These are phyloP conservation scores for Venustaconcha ellipsiformis DNA, from an alignment of 1,140 invertebrate genomes.

Conservation along the genomic window DNA sequence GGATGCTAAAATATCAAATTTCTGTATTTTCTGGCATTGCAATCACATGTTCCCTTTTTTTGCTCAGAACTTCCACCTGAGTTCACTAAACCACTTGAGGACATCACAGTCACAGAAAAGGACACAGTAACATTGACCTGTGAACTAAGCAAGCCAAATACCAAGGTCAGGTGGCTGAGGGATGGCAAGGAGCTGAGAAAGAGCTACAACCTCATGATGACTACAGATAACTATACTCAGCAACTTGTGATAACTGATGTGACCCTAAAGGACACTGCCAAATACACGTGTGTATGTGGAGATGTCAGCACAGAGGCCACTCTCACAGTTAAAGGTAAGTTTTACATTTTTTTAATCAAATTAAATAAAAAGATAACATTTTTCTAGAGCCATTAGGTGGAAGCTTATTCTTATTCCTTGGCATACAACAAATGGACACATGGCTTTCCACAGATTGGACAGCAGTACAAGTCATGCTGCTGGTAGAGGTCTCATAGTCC, in stretches of 20 bases:
- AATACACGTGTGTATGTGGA: slow-evolving; percentile 54
- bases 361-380: too few relatives aligned
- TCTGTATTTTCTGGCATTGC: too few relatives aligned
- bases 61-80: slow-evolving; percentile 54
- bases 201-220: slow-evolving; percentile 81
- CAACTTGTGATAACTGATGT: slow-evolving; percentile 55
- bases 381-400: too few relatives aligned
- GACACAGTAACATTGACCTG: slow-evolving; percentile 30
- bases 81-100: slow-evolving; percentile 53
- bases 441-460: too few relatives aligned
- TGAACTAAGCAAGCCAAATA: slow-evolving; percentile 31
- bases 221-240: slow-evolving; percentile 52
- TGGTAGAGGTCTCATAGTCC: too few relatives aligned
- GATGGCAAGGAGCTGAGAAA: slow-evolving; percentile 76
- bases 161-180: slow-evolving; percentile 81
- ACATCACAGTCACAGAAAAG: slow-evolving; percentile 52
- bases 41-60: slow-evolving; percentile 2
- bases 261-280: slow-evolving; percentile 50
- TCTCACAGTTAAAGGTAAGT: slow-evolving; percentile 56
- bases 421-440: too few relatives aligned
- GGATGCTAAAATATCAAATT: too few relatives aligned
- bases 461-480: too few relatives aligned
- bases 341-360: too few relatives aligned
- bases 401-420: too few relatives aligned
- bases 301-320: slow-evolving; percentile 52